These are phyloP conservation scores for Hydrocynus forskahlii DNA, from an alignment of 2,797 vertebrate species.

Conservation along the genomic window DNA sequence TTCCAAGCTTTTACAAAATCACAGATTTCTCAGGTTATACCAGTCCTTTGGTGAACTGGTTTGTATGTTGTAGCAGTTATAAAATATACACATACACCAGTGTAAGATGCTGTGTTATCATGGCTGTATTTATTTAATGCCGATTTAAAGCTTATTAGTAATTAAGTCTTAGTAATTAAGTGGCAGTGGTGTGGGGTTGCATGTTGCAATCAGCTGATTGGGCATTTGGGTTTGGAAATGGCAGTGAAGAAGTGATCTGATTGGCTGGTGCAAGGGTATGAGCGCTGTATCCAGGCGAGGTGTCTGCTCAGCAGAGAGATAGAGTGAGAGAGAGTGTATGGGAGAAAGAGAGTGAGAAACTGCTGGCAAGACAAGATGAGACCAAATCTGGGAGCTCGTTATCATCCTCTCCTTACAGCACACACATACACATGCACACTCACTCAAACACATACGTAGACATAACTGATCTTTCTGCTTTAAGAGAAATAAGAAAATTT, in stretches of 20 bases:
- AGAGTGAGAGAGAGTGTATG: conserved; percentile 56
- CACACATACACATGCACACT: not conserved
- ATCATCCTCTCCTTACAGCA: conserved; percentile 28
- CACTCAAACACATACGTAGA: not conserved
- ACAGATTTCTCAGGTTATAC: too few species aligned
- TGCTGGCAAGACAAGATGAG: conserved; percentile 43
- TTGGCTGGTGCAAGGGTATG: conserved; percentile 76
- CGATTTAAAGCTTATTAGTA: not conserved
- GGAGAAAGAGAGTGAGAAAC: conserved; percentile 11
- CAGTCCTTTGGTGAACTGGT: too few species aligned
- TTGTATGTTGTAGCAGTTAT: not conserved
- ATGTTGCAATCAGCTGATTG: conserved; percentile 65
- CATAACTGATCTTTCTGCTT: not conserved
- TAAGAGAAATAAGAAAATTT: not conserved
- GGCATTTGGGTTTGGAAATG: conserved; percentile 61
- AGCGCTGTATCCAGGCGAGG: conserved; percentile 79
- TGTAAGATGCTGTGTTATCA: not conserved
- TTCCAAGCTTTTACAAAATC: too few species aligned
- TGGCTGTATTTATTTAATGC: not conserved
- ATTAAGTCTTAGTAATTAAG: conserved; percentile 75
- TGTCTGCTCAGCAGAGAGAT: conserved; percentile 65
- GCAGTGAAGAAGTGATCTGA: conserved; percentile 71
- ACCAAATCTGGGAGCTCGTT: conserved; percentile 43
- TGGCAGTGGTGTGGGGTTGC: conserved; percentile 63
- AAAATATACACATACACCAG: not conserved